A percentile compares a stretch with the other conserved stretches of the same genome.
Conservation (phyloP, 2,113 vertebrate species). For the Hippocampus mohnikei region DNA sequence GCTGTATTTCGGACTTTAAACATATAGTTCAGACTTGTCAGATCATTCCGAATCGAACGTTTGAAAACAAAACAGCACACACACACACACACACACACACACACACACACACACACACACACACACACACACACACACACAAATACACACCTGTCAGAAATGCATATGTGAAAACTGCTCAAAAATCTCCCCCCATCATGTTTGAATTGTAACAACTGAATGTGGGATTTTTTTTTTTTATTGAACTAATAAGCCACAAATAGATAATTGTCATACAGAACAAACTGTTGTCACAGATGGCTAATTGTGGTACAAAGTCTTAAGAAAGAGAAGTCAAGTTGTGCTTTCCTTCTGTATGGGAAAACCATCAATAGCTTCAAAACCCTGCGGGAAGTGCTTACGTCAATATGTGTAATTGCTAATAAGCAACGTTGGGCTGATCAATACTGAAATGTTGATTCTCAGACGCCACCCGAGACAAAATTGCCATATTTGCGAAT, state of each 20-base stretch:
- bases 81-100: too few species aligned
- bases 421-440: background rate
- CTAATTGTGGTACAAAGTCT: background rate
- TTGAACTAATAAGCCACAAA: background rate
- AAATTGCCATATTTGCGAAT: background rate
- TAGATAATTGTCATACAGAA: background rate
- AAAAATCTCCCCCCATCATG: background rate
- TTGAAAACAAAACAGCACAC: background rate
- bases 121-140: background rate
- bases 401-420: background rate
- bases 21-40: background rate
- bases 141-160: background rate
- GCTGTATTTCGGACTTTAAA: background rate
- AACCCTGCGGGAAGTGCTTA: background rate
- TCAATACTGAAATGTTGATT: background rate
- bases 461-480: background rate
- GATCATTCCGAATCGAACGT: background rate
- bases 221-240: background rate
- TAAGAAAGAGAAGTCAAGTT: background rate
- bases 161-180: background rate
- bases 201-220: background rate
- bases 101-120: too few species aligned
- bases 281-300: background rate
- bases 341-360: background rate
- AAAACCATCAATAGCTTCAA: background rate